These are phyloP conservation scores for Natrix natrix DNA, from an alignment of 2,797 vertebrate species.

Conservation along the genomic window DNA sequence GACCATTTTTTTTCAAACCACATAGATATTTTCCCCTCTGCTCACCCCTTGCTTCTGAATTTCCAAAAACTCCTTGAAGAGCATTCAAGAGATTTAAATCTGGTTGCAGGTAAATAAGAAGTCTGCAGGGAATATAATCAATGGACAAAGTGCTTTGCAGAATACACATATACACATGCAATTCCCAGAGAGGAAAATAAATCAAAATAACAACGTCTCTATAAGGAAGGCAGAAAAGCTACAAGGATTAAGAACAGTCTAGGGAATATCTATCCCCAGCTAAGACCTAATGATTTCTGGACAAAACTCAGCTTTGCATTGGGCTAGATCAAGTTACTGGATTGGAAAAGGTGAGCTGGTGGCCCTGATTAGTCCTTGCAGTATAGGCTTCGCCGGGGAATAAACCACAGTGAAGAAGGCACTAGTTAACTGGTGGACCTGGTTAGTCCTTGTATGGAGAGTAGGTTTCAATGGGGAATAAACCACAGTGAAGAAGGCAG, in stretches of 20 bases:
- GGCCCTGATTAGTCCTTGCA: neutral
- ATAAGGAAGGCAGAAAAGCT: neutral
- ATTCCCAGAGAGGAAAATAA: neutral
- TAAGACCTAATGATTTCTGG: neutral
- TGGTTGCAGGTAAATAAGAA: neutral
- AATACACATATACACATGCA: neutral
- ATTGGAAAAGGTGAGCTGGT: neutral
- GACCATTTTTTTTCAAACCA: neutral
- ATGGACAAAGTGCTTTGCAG: neutral
- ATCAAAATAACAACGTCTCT: neutral
- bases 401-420: neutral
- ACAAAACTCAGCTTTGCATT: neutral
- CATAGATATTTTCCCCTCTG: neutral
- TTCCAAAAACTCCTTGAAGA: neutral
- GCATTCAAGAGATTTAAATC: neutral
- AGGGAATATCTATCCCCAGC: neutral
- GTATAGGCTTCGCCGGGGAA: neutral
- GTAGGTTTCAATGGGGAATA: neutral
- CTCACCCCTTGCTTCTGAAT: neutral
- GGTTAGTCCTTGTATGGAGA: neutral
- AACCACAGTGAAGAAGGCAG: neutral
- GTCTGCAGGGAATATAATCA: neutral
- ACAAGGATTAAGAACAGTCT: neutral
- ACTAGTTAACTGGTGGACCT: neutral
- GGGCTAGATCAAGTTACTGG: neutral